Evolutionary conservation across 2,888 invertebrate genomes (phyloP), one percentile per base, ranked within the genome.

Genomic region (Danaus chrysippus): DNA sequence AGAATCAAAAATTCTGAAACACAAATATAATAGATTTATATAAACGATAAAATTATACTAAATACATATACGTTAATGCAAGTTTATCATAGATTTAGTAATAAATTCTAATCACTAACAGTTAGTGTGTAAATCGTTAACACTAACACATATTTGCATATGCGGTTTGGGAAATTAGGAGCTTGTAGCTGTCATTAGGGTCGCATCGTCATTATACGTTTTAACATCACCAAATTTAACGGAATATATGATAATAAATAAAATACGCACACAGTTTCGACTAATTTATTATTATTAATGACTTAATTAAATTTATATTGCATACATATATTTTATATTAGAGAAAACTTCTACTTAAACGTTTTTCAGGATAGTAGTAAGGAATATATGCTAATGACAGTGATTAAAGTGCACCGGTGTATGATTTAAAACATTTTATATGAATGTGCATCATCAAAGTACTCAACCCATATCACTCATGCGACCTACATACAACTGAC

Each of bases 371-470:
- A 34, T 34, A 34, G 23, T 2, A 34, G 23, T 34, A 34, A 34
- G 23, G 8, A 34, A 5, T 34, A 34, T 34, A 34, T 34, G 23
- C 6, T 34, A 34, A 34, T 34, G 23, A 34, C 23, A 56, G n/a
- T 44, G 49, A 46, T 41, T 34, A 13, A 56, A 19, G 41, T 53
- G 15, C 12, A 23, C 53, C 56, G 49, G 56, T 43, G 42, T 52
- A 42, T 44, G 41, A 52, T 53, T 60, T 53, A 56, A 53, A 63
- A 60, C 63, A 63, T 59, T 59, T 60, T 59, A 53, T 42, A 60
- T 63, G 63, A 63, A 63, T 60, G 63, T 59, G 56, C 63, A 60
- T 54, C 63, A 63, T 63, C 60, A 63, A 56, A 41, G 60, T 60
- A 63, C 63, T 63, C 60, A 63, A 63, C 63, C 60, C 43, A 53